A percentile compares a stretch with the other conserved stretches of the same genome.
Conservation (phyloP, 2,113 vertebrate genomes). For the Cyphomyrus discorhynchus region DNA sequence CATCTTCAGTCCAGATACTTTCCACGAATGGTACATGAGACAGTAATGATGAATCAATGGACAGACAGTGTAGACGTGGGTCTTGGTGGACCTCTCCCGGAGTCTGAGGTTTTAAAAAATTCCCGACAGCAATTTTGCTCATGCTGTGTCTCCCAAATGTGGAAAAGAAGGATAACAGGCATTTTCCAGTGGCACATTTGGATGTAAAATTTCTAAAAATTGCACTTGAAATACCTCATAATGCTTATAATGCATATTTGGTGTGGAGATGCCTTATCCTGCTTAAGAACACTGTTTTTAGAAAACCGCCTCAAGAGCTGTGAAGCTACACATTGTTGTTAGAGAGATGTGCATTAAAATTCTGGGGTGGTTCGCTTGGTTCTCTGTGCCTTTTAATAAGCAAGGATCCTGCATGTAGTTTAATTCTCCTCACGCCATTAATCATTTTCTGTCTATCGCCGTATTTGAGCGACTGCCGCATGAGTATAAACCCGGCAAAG, state of each 20-base stretch:
- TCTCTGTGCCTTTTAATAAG: not conserved
- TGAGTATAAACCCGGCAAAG: not conserved
- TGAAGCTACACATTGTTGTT: not conserved
- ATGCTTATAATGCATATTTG: not conserved
- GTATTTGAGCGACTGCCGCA: not conserved
- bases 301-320: not conserved
- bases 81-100: not conserved
- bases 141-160: not conserved
- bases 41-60: not conserved
- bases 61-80: not conserved
- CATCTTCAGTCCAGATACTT: not conserved
- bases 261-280: not conserved
- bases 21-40: not conserved
- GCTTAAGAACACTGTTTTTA: not conserved
- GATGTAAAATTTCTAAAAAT: not conserved
- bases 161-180: not conserved
- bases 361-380: not conserved
- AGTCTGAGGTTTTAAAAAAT: not conserved
- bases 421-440: not conserved
- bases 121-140: not conserved
- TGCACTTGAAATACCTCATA: not conserved
- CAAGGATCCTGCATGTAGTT: not conserved
- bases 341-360: not conserved
- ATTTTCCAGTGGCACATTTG: not conserved
- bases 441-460: not conserved